Evolutionary conservation across 2,888 invertebrate species (phyloP), one percentile per base, ranked within the genome.

Genomic region (Athripsodes cinereus): DNA sequence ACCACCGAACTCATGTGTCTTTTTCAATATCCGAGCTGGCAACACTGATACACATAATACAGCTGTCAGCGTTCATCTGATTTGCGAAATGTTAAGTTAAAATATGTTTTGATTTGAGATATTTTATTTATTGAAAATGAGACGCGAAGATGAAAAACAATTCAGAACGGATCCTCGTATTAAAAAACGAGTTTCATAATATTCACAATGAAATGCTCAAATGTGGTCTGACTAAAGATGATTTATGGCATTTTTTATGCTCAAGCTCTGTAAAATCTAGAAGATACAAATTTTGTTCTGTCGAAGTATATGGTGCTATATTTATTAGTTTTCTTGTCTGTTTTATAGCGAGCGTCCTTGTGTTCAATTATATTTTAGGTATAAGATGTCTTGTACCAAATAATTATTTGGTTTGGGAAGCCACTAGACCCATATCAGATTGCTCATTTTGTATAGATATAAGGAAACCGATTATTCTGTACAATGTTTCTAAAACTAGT

Each of bases 371-470:
- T 53, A 64, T 82, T 64, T 66, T 83, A 65, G 81, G 83, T 66
- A 77, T 83, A 64, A 81, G 90, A 68, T 94, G 94, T 74, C 74
- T 92, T 64, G 69, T 93, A 69, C 86, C 88, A 64, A 90, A 89
- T 72, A 92, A 92, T 77, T 90, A 89, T 71, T 78, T 93, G 60
- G 76, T 92, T 64, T 91, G 91, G 91, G 93, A 94, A 75, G 88
- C 89, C 54, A 88, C 91, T 20, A 79, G 93, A 65, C 93, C 93
- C 22, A 78, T 90, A 55, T 87, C 90, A 20, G 83, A 91, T 73
- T 94, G 94, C 70, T 76, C 80, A 66, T 90, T 89, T 73, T 93
- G 93, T 74, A 73, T 75, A 65, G 84, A 84, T 65, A 76, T 90
- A 60, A 79, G 81, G 54, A 79, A 80, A 65, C 87, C 90, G 47